Evolutionary conservation across 2,888 invertebrate species (phyloP).

Genomic region (Nowickia ferox): DNA sequence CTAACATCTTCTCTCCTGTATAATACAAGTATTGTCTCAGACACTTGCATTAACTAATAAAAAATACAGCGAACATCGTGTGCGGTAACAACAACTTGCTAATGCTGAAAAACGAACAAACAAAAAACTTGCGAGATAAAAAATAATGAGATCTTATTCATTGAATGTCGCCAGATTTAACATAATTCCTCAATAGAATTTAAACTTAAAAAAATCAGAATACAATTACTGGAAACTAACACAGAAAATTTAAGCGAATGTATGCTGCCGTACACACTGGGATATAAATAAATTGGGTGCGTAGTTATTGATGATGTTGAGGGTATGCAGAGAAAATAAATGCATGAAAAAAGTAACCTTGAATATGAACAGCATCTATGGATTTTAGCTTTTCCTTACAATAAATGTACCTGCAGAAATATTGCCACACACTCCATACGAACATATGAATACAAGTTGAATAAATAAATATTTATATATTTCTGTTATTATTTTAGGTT

Average conservation of each 20-base stretch:
- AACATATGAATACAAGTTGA: slow-evolving; percentile 47
- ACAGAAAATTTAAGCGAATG: slow-evolving; percentile 4
- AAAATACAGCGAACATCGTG: slow-evolving; percentile 55
- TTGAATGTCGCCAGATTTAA: slow-evolving; percentile 65
- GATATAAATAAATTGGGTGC: slow-evolving; percentile 60
- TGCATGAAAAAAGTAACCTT: slow-evolving; percentile 68
- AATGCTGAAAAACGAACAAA: background rate
- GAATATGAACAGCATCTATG: slow-evolving; percentile 68
- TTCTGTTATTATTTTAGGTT: slow-evolving; percentile 28
- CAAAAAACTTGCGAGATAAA: slow-evolving; percentile 43
- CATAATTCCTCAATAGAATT: slow-evolving; percentile 54
- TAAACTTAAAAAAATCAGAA: slow-evolving; percentile 16
- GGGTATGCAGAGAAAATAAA: slow-evolving; percentile 24
- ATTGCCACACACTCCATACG: slow-evolving; percentile 16
- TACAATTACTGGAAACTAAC: background rate
- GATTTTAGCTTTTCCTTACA: slow-evolving; percentile 38
- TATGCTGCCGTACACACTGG: background rate
- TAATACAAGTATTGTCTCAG: slow-evolving; percentile 16
- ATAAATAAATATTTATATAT: slow-evolving; percentile 38
- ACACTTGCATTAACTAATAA: slow-evolving; percentile 32
- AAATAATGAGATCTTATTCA: slow-evolving; percentile 65
- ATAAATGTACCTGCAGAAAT: slow-evolving; percentile 57
- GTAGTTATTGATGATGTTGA: slow-evolving; percentile 57
- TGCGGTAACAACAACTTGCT: slow-evolving; percentile 63
- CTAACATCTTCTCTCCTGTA: slow-evolving; percentile 18